Base-by-base conservation (phyloP, 2,113 vertebrate genomes). In the Cavia porcellus region DNA sequence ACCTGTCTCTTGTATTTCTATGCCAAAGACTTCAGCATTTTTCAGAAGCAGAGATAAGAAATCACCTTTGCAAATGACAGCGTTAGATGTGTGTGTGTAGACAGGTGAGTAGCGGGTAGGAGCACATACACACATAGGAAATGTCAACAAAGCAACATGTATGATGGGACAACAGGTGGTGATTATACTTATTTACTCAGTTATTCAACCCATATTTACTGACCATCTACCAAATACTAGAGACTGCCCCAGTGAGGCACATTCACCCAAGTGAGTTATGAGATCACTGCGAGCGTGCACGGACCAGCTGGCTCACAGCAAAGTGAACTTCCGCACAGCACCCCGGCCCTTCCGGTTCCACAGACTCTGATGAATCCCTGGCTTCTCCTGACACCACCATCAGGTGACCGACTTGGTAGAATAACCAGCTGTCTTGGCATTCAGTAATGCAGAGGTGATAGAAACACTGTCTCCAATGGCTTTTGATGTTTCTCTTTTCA, bases 181-280 rank as follows among this genome's bases (percentile, higher is more conserved):
- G 11, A 92, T 35, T 87, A 25, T 35, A 22, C 15, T 83, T 82
- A 25, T 50, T 91, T 94, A 92, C 84, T 95, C 90, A 70, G 10
- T 91, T 66, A 86, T 70, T 79, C n/a, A 32, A 35, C 47, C 77
- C 20, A 11, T 55, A 52, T 20, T 52, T 55, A 35, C 47, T 52
- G 47, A 17, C 12, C 15, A 52, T 32, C 47, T 80, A 80, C 45
- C 47, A 52, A 32, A 52, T 80, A 81, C 32, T 57, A 70, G 50
- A 38, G 50, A 62, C 35, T 24, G 61, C 25, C 25, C n/a, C 5
- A 82, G 4, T 57, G 72, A 75, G 17, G 28, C 89, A 92, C 52
- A 4, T 1, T 75, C 70, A 82, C 25, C 22, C 50, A 95, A 30
- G 66, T 17, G 42, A 85, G 57, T 52, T 92, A 86, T 75, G n/a